phyloP scores from a whole-genome alignment of 30 jellyfish, hydroid and myxozoan species.

The Turritopsis rubra region DNA sequence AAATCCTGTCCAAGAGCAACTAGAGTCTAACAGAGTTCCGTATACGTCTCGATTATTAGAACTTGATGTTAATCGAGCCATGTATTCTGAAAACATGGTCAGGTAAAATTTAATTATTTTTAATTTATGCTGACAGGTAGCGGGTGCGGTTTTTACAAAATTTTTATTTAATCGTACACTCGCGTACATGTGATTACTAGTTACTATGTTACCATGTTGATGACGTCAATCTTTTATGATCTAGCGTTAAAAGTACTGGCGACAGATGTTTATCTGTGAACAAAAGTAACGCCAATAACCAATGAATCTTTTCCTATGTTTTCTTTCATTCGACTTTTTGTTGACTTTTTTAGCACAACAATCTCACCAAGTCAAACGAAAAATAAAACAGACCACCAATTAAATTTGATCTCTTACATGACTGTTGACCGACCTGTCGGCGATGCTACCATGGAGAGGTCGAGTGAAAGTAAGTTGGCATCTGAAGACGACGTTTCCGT shows the following conservation, averaged over 20 bases:
- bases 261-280: too few species aligned
- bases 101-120: constrained; percentile 33
- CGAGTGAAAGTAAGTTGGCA: neutral
- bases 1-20: neutral
- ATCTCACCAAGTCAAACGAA: neutral
- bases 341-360: neutral
- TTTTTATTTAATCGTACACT: too few species aligned
- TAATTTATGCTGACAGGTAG: too few species aligned
- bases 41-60: constrained; percentile 52
- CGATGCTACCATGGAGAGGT: neutral
- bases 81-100: constrained; percentile 53
- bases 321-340: neutral
- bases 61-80: constrained; percentile 63
- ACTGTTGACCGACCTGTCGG: constrained; percentile 26
- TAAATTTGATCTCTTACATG: constrained; percentile 16
- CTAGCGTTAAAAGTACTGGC: too few species aligned
- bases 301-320: too few species aligned
- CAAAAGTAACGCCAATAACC: too few species aligned
- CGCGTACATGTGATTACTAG: too few species aligned
- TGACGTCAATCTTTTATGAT: too few species aligned
- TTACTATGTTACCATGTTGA: too few species aligned
- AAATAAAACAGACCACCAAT: constrained; percentile 3
- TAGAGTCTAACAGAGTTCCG: neutral
- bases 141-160: too few species aligned
- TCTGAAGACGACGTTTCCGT: neutral